A percentile compares a stretch with the other conserved stretches of the same genome.
Evolutionary conservation across 2,113 vertebrate genomes (phyloP).

Genomic region (Struthio camelus): DNA sequence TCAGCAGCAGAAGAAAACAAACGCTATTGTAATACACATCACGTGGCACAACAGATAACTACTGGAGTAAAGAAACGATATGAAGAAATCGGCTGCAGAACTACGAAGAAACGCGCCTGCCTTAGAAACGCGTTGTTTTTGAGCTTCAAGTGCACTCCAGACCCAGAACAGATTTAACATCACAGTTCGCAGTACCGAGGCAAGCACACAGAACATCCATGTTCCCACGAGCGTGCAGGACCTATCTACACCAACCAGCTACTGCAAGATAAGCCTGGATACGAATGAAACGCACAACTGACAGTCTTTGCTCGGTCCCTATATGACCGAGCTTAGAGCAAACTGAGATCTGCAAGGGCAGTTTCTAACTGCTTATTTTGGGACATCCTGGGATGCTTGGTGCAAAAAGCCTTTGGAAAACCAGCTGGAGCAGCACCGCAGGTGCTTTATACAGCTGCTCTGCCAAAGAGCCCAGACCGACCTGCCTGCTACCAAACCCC

Average conservation of each 20-base stretch:
- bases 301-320: background rate
- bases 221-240: accelerated
- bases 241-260: background rate
- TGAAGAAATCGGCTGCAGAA: background rate
- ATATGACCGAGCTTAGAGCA: accelerated
- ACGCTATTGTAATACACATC: background rate
- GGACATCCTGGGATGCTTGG: accelerated
- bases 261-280: background rate
- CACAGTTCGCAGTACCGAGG: background rate
- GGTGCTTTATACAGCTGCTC: accelerated
- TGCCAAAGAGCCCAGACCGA: background rate
- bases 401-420: background rate
- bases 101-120: background rate
- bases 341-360: background rate
- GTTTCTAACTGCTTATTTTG: no score
- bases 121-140: background rate
- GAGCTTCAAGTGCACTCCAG: background rate
- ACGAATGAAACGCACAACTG: accelerated
- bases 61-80: background rate
- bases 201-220: background rate
- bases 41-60: background rate
- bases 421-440: background rate
- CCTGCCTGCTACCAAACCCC: accelerated
- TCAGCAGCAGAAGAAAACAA: background rate
- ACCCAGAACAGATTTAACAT: background rate